Evolutionary conservation across 2,113 vertebrate species (phyloP).

Genomic region (Ploceus nigricollis): DNA sequence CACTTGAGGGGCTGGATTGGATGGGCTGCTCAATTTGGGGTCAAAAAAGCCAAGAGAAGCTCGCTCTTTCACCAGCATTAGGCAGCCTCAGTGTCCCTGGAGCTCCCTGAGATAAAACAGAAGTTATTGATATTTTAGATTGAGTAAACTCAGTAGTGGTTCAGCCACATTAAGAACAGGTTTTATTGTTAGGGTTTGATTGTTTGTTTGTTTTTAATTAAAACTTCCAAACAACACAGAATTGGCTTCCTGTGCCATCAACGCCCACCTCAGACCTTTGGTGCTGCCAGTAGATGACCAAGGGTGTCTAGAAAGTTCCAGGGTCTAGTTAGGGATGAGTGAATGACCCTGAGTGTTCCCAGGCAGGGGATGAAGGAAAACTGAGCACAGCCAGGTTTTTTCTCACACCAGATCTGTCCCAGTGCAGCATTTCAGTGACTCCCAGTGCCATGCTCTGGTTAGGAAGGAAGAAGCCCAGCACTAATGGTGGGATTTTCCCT

Average conservation of each 20-base stretch:
- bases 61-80: neutral
- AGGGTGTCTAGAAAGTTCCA: neutral
- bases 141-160: neutral
- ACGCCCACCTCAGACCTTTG: neutral
- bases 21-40: neutral
- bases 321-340: neutral
- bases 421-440: neutral
- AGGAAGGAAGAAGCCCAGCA: neutral
- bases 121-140: neutral
- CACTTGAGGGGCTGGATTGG: neutral
- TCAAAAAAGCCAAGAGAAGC: neutral
- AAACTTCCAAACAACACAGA: neutral
- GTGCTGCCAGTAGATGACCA: rapidly evolving
- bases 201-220: neutral
- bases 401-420: neutral
- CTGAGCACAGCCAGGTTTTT: neutral
- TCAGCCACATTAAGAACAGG: neutral
- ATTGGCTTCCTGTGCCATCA: neutral
- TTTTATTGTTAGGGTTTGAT: too few relatives aligned
- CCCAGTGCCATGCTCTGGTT: rapidly evolving
- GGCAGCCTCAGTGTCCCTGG: neutral
- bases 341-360: neutral
- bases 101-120: neutral
- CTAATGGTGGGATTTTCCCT: rapidly evolving
- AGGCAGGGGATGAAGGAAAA: neutral